Evolutionary conservation across 92 coral and sea anemone genomes (phyloP).

Genomic region (Hydrozoanthus gracilis): DNA sequence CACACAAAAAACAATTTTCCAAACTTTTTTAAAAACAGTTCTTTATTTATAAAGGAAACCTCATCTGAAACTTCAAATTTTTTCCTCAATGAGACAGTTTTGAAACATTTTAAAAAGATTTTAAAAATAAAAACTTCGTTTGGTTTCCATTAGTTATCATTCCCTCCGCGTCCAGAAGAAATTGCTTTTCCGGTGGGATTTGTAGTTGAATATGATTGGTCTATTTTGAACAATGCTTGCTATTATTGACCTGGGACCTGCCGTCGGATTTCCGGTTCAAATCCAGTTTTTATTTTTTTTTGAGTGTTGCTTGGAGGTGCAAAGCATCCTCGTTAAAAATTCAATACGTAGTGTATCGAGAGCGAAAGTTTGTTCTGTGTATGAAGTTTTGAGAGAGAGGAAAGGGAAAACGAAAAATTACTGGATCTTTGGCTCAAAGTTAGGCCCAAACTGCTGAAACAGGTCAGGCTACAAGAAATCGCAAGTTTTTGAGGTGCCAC

Average conservation of each 20-base stretch:
- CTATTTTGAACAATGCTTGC: slow-evolving; percentile 7
- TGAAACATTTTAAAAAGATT: too few species aligned
- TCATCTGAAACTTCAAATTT: too few species aligned
- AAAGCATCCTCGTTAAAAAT: slow-evolving; percentile 41
- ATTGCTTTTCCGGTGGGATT: not conserved
- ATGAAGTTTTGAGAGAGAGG: not conserved
- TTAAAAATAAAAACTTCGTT: too few species aligned
- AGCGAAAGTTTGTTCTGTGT: slow-evolving; percentile 14
- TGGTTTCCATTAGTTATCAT: not conserved
- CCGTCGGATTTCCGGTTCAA: slow-evolving; percentile 53
- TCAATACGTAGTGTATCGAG: slow-evolving; percentile 16
- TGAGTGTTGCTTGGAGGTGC: slow-evolving; percentile 49
- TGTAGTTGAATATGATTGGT: slow-evolving; percentile 28
- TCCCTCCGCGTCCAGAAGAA: not conserved
- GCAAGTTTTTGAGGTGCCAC: slow-evolving; percentile 37
- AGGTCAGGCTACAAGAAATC: not conserved
- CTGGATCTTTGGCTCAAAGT: not conserved
- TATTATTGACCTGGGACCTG: slow-evolving; percentile 48
- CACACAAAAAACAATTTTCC: too few species aligned
- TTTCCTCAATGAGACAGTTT: too few species aligned
- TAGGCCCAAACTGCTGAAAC: not conserved
- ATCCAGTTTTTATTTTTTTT: slow-evolving; percentile 32
- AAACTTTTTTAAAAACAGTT: too few species aligned
- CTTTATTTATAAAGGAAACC: too few species aligned
- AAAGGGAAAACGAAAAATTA: not conserved